Evolutionary conservation across 2,888 invertebrate species (phyloP).

Genomic region (Apamea epomidion): DNA sequence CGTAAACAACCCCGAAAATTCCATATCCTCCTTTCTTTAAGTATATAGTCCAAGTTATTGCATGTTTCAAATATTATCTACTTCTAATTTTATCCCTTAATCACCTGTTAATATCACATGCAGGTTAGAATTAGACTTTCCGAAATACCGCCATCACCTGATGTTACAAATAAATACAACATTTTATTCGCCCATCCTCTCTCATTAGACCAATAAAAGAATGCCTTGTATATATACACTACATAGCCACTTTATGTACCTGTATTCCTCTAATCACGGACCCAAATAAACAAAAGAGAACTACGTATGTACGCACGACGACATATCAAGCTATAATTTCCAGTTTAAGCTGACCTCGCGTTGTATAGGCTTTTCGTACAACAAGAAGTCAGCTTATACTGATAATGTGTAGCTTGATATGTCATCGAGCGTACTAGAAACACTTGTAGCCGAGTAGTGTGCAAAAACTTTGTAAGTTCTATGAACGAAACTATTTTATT

Average conservation of each 20-base stretch:
- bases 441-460: slow-evolving; percentile 13
- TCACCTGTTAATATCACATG: not conserved
- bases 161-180: slow-evolving; percentile 22
- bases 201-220: slow-evolving; percentile 38
- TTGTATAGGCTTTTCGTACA: not conserved
- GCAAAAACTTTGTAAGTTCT: slow-evolving; percentile 20
- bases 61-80: not conserved
- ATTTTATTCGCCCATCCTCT: slow-evolving; percentile 23
- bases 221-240: slow-evolving; percentile 8
- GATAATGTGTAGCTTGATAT: not conserved
- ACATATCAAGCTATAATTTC: not conserved
- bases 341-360: not conserved
- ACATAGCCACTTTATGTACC: slow-evolving; percentile 22
- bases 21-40: not conserved
- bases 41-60: not conserved
- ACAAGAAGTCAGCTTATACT: not conserved
- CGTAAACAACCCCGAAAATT: not conserved
- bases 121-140: too few species aligned
- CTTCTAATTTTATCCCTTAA: not conserved
- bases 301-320: not conserved
- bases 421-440: not conserved
- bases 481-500: slow-evolving; percentile 40
- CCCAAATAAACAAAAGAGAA: slow-evolving; percentile 32
- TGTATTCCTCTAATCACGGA: slow-evolving; percentile 36
- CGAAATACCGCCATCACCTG: not conserved